Evolutionary conservation across 1,140 invertebrate genomes (phyloP), one percentile per base, ranked within the genome.

Genomic region (Pantala flavescens): DNA sequence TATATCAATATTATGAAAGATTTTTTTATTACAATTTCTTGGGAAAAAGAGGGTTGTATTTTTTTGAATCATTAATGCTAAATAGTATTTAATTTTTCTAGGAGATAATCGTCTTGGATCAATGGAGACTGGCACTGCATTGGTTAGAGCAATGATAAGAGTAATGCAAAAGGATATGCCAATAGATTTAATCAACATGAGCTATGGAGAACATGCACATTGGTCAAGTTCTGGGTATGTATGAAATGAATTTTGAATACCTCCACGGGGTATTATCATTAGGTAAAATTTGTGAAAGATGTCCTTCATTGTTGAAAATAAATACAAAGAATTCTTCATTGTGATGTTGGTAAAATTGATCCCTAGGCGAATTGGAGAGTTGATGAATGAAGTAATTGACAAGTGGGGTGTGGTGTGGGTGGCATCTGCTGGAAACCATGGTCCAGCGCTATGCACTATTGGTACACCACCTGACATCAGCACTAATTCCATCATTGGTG

Each of bases 121-220:
- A 7, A 99, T 98, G 97, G 98, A 99, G 86, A 99, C 97, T 0
- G 96, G 96, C 19, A 91, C 94, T 0, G 93, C 94, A 0, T 80
- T 99, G 2, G 90, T 95, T 0, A 84, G 97, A 77, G 96, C 96
- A 21, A 97, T 98, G 86, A 92, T 93, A 76, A 89, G 90, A 81
- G 84, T 94, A 23, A 93, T 94, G 90, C 88, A 92, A 79, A 83
- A 89, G n/a, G 82, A 84, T 74, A 76, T 74, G 73, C 78, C 87
- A 76, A 84, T 95, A 77, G 91, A 98, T 81, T 89, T 98, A 0
- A 94, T 99, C 74, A 99, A 99, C 83, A 98, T 98, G 93, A 98
- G 96, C 80, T 99, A 98, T 81, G 97, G 97, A 23, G 98, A 99
- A 84, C 92, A 93, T 79, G 87, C 93, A 19, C 91, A 96, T 83